Conservation (phyloP, 2,113 vertebrate genomes). For the Toxostoma redivivum region DNA sequence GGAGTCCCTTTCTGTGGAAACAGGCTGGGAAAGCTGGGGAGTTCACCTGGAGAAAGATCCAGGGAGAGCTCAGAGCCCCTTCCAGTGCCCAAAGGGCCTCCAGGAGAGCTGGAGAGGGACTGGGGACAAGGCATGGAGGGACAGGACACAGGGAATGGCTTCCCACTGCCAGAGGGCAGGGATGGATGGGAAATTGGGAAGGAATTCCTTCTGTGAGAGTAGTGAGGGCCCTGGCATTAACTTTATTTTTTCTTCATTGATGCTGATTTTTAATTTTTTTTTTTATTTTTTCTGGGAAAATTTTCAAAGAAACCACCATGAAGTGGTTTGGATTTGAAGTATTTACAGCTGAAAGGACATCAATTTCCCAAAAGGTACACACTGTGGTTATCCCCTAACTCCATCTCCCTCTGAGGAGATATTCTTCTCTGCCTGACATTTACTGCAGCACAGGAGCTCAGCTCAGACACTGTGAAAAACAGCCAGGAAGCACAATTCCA, state of each 20-base stretch:
- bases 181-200: background rate
- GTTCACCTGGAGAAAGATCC: background rate
- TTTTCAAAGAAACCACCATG: background rate
- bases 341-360: background rate
- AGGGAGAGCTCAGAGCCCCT: background rate
- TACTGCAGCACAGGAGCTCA: background rate
- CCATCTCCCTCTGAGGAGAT: background rate
- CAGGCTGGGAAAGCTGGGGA: background rate
- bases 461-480: background rate
- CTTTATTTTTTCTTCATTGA: background rate
- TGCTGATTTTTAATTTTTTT: background rate
- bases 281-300: background rate
- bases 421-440: background rate
- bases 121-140: background rate
- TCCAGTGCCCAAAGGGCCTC: fast-evolving
- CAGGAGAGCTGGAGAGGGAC: background rate
- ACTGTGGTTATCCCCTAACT: background rate
- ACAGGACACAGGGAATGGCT: background rate
- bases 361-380: background rate
- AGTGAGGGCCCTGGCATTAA: background rate
- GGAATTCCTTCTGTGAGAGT: background rate
- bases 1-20: fast-evolving
- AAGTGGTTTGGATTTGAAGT: background rate
- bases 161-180: background rate
- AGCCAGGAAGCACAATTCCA: background rate